Percentiles rank a stretch among this genome's conserved stretches.
These are phyloP conservation scores for Crocallis elinguaria DNA, from an alignment of 2,888 invertebrate species.

Conservation along the genomic window DNA sequence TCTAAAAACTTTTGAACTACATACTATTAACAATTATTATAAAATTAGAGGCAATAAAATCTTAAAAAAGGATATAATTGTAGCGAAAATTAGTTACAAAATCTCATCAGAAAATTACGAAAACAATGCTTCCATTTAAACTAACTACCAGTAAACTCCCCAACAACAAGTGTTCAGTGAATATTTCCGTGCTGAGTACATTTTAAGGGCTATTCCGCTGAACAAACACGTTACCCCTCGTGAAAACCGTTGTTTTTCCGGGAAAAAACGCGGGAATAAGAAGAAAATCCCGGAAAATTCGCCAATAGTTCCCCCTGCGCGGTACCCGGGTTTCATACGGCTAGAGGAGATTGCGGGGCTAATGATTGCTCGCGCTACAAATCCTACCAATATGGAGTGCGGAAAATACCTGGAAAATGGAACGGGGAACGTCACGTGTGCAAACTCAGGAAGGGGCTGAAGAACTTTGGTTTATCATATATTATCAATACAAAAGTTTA, in stretches of 20 bases:
- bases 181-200: slow-evolving; percentile 13
- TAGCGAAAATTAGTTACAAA: not conserved
- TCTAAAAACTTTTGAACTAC: too few species aligned
- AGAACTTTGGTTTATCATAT: not conserved
- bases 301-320: slow-evolving; percentile 64
- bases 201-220: slow-evolving; percentile 17
- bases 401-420: slow-evolving; percentile 81
- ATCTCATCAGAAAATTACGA: not conserved
- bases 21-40: too few species aligned
- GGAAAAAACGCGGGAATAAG: slow-evolving; percentile 42
- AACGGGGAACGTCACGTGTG: slow-evolving; percentile 42
- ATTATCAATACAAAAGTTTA: too few species aligned
- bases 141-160: not conserved
- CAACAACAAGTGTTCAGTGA: slow-evolving; percentile 20
- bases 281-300: slow-evolving; percentile 71
- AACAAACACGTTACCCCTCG: slow-evolving; percentile 39
- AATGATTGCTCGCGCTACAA: slow-evolving; percentile 75
- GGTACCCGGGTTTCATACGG: slow-evolving; percentile 62
- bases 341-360: slow-evolving; percentile 71
- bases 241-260: slow-evolving; percentile 14
- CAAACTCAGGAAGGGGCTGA: slow-evolving; percentile 24
- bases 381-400: slow-evolving; percentile 80
- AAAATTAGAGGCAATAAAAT: too few species aligned
- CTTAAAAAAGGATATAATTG: too few species aligned
- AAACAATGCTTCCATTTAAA: not conserved